These are phyloP conservation scores for Aphyosemion australe DNA, from an alignment of 2,113 vertebrate genomes.

Conservation along the genomic window DNA sequence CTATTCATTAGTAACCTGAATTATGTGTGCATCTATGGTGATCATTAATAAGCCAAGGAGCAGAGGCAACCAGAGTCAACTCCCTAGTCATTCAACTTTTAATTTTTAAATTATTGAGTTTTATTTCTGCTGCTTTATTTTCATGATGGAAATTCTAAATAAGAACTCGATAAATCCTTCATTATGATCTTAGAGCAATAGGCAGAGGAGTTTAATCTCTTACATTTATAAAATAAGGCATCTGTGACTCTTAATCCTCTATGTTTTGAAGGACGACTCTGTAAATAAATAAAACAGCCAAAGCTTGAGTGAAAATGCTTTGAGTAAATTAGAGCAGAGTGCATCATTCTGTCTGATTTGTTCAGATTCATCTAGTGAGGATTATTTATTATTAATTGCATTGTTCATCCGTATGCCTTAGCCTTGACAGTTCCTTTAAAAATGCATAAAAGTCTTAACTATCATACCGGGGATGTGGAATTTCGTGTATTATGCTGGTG, in stretches of 20 bases:
- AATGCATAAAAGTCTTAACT: neutral
- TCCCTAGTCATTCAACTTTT: neutral
- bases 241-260: conserved; percentile 1
- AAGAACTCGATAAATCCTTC: neutral
- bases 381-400: neutral
- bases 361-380: conserved; percentile 2
- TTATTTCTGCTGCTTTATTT: neutral
- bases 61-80: too few species aligned
- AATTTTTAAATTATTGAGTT: neutral
- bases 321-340: neutral
- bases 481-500: neutral
- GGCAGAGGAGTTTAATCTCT: neutral
- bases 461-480: neutral
- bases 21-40: too few species aligned
- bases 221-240: neutral
- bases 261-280: neutral
- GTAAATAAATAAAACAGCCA: neutral
- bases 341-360: conserved; percentile 1
- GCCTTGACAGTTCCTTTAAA: neutral
- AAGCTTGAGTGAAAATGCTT: neutral
- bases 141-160: neutral
- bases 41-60: too few species aligned
- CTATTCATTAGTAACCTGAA: too few species aligned
- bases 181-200: neutral
- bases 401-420: neutral